Base-by-base conservation (phyloP, 1,140 invertebrate species). In the Chironomus tepperi region DNA sequence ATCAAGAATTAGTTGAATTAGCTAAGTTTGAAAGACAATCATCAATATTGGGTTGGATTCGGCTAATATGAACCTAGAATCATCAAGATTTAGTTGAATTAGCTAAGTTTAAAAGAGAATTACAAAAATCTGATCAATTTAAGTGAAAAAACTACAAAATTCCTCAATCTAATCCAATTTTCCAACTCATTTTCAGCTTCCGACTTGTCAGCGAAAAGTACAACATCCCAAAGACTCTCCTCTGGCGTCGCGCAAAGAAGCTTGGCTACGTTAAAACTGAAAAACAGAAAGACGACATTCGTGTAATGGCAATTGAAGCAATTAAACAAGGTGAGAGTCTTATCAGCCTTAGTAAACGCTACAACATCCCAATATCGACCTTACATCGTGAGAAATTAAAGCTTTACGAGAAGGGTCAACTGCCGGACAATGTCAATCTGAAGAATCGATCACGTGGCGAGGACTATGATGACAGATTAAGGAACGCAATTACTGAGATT, bases 141-240 rank as follows among this genome's bases (percentile, higher is more conserved):
- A 47, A 47, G 2, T n/a, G 8, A 47, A 47, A 3, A 47, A 47
- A 47, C 15, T 47, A 57, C 5, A 57, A 57, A 12, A 57, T 15
- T 15, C 3, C 12, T 57, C 24, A 34, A 34, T 2, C 5, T 34
- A 34, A 34, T 2, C n/a, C 24, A 34, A 34, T 34, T 34, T 34
- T 34, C n/a, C 24, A 34, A 2, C 24, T 34, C 24, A 34, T 57
- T 15, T 9, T 12, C 12, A 57, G 65, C 10, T 70, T 70, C 10
- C 65, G 65, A 9, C 15, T 70, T 2, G 18, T 70, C 16, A 19
- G 16, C 9, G 65, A 70, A 77, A 83, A 84, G 75, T 87, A 79
- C 75, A 82, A 83, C 73, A 87, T 88, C 77, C 87, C 87, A 12
- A 88, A 88, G 79, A 88, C 87, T 10, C 87, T 88, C 3, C 78